Percentiles rank a stretch among this genome's conserved stretches.
Evolutionary conservation across 2,113 vertebrate species (phyloP).

Genomic region (Serilophus lunatus): DNA sequence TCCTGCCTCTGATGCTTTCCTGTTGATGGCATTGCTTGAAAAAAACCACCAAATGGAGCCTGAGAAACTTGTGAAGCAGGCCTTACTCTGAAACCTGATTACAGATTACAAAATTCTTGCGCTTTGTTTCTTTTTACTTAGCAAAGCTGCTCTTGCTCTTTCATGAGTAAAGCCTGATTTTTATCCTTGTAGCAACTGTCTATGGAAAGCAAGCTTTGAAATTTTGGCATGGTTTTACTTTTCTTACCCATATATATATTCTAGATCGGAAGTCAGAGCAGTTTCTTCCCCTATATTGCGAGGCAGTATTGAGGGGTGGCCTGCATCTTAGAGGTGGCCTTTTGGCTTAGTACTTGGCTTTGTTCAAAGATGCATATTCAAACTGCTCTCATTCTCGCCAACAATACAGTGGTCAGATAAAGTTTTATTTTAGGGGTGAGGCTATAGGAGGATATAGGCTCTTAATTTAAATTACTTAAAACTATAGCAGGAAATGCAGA

Average conservation of each 20-base stretch:
- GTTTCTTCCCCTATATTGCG: not conserved
- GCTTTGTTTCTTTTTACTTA: not conserved
- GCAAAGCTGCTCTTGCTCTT: not conserved
- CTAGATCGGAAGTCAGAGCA: not conserved
- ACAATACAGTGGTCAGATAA: slow-evolving; percentile 16
- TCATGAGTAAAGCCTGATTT: not conserved
- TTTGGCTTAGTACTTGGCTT: slow-evolving; percentile 41
- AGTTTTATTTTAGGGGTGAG: slow-evolving; percentile 27
- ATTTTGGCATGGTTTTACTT: not conserved
- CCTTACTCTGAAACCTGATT: not conserved
- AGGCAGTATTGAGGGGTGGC: not conserved
- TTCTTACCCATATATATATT: not conserved
- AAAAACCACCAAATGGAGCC: not conserved
- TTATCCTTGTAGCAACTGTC: not conserved
- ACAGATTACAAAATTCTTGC: not conserved
- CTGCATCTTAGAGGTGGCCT: not conserved
- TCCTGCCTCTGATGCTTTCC: not conserved
- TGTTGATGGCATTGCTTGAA: not conserved
- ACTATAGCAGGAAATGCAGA: slow-evolving; percentile 60
- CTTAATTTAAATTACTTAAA: slow-evolving; percentile 60
- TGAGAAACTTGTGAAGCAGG: not conserved
- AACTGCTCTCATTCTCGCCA: not conserved
- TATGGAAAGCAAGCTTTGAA: not conserved
- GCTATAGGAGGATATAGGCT: not conserved
- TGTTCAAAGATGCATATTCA: slow-evolving; percentile 54